Base-by-base conservation (phyloP, 2,113 vertebrate genomes). In the Polyodon spathula region DNA sequence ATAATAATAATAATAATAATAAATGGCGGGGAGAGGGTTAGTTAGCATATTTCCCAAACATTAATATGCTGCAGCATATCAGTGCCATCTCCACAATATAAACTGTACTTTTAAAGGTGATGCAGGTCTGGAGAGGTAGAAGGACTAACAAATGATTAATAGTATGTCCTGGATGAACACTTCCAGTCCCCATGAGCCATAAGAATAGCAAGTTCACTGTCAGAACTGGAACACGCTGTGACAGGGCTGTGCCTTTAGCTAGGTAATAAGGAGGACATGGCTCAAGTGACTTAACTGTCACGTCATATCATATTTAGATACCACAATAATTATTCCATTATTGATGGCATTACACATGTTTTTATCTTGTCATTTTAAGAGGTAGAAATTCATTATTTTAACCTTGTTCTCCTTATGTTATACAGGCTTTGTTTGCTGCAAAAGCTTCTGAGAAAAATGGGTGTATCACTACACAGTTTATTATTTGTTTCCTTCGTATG, bases 161-260 rank as follows among this genome's bases (percentile, higher is more conserved):
- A 7, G 6, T 6, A 53, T 53, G 16, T 16, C 51, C 51, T 11
- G 7, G 51, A 7, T 53, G 15, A 53, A 53, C 51, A 53, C 51
- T 53, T 16, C 16, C 2, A 53, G 51, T 16, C 51, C 51, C 51
- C 51, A n/a, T 53, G 51, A 53, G 51, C 51, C 15, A 53, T 17
- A 53, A 53, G 16, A 12, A 53, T 53, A 53, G 51, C 51, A 53
- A n/a, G 51, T 53, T 53, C 7, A 53, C 51, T 53, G 12, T 53
- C 14, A 17, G 15, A 53, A 53, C 14, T 53, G 51, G 51, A 53
- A 17, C 51, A 53, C 2, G 16, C 14, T 15, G 14, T 53, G 51
- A 53, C 51, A 53, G 15, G 11, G 51, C 51, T n/a, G 14, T 53
- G 15, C 51, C 15, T 53, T 53, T 14, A 53, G 15, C 16, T 53